Conservation (phyloP, 2,888 invertebrate species). For the Carterocephalus palaemon region DNA sequence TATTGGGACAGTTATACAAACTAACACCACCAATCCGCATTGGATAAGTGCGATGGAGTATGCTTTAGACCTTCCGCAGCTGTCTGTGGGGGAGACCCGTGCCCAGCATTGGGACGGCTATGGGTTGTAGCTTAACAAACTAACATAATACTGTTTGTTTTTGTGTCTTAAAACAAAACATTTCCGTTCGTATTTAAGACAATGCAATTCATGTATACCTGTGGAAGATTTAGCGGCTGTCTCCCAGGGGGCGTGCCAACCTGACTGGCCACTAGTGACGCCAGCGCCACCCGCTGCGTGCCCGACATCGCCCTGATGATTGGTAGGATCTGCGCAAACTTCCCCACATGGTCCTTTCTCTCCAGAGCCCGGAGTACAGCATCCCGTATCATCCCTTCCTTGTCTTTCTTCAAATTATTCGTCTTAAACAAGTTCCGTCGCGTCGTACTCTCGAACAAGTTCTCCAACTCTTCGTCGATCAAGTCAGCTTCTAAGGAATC, state of each 20-base stretch:
- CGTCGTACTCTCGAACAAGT: conserved; percentile 42
- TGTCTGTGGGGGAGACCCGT: too few relatives aligned
- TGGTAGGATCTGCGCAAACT: conserved; percentile 81
- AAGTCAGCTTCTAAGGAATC: conserved; percentile 57
- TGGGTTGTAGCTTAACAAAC: too few relatives aligned
- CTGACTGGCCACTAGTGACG: conserved; percentile 81
- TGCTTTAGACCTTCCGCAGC: too few relatives aligned
- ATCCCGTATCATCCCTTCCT: conserved; percentile 72
- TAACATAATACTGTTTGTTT: too few relatives aligned
- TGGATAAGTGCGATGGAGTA: too few relatives aligned
- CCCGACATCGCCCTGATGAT: conserved; percentile 81
- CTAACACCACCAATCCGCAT: too few relatives aligned
- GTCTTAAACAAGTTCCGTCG: conserved; percentile 46
- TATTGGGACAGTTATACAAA: too few relatives aligned
- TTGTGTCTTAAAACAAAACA: too few relatives aligned
- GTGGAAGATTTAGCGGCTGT: conserved; percentile 75
- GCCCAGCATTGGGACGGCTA: too few relatives aligned
- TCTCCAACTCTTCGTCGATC: conserved; percentile 47
- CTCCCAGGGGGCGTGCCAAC: conserved; percentile 76
- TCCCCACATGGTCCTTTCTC: conserved; percentile 77
- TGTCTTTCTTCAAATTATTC: conserved; percentile 50
- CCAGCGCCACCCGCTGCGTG: conserved; percentile 80
- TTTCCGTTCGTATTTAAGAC: too few relatives aligned
- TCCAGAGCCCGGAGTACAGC: conserved; percentile 79
- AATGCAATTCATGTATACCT: conserved; percentile 56